Evolutionary conservation across 2,888 invertebrate species (phyloP).

Genomic region (Thera obeliscata): DNA sequence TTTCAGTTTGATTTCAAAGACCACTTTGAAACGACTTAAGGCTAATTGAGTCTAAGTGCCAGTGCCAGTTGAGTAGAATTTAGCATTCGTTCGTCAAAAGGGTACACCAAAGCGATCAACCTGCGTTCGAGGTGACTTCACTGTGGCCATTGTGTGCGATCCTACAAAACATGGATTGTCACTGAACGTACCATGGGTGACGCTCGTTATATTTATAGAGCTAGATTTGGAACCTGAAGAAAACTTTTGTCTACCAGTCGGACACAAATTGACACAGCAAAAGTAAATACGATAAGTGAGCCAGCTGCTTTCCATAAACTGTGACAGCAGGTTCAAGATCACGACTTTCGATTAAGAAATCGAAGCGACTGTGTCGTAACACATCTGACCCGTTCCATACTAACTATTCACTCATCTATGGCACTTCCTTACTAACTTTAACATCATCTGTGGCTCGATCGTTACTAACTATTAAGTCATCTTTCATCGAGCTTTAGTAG

Average conservation of each 20-base stretch:
- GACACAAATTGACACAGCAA: background rate
- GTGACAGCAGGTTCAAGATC: slow-evolving; percentile 65
- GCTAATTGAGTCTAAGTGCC: too few relatives aligned
- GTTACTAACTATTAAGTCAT: slow-evolving; percentile 12
- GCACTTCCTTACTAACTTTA: slow-evolving; percentile 17
- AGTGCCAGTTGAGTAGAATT: too few relatives aligned
- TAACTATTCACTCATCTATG: slow-evolving; percentile 16
- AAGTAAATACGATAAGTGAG: slow-evolving; percentile 10
- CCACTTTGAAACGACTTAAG: too few relatives aligned
- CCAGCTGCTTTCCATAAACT: slow-evolving; percentile 17
- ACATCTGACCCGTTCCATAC: slow-evolving; percentile 58
- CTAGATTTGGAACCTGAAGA: background rate
- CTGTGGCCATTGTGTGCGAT: too few relatives aligned
- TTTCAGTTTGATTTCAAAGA: too few relatives aligned
- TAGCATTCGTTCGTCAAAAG: too few relatives aligned
- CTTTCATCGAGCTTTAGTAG: slow-evolving; percentile 6
- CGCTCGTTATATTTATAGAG: too few relatives aligned
- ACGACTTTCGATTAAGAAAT: slow-evolving; percentile 71
- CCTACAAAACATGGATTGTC: too few relatives aligned
- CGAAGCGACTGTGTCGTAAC: slow-evolving; percentile 58
- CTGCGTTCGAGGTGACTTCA: too few relatives aligned
- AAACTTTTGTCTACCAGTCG: too few relatives aligned
- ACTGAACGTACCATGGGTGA: too few relatives aligned
- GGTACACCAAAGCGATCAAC: too few relatives aligned
- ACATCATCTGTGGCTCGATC: slow-evolving; percentile 4